These are phyloP conservation scores for Rhodeus uyekii DNA, from an alignment of 2,797 vertebrate species.

Conservation along the genomic window DNA sequence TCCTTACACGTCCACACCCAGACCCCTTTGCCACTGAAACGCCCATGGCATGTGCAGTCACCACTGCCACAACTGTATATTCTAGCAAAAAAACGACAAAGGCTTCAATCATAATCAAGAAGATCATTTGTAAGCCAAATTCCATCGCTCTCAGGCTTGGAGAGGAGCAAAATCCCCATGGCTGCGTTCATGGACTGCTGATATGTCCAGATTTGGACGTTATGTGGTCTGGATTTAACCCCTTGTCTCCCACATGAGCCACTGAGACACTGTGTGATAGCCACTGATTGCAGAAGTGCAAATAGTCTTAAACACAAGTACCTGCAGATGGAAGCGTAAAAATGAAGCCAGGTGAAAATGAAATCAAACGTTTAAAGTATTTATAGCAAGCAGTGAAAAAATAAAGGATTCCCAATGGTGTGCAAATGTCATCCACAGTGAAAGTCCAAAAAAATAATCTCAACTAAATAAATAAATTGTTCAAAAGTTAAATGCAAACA, in stretches of 20 bases:
- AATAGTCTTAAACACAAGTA: too few species aligned
- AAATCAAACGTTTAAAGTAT: too few species aligned
- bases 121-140: conserved; percentile 1
- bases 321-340: too few species aligned
- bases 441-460: too few species aligned
- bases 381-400: too few species aligned
- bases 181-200: neutral
- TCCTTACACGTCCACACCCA: conserved; percentile 9
- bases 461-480: too few species aligned
- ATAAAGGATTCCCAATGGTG: too few species aligned
- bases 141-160: neutral
- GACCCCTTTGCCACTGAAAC: neutral
- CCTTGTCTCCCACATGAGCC: neutral
- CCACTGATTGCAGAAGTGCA: neutral
- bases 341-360: too few species aligned
- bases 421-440: too few species aligned
- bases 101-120: conserved; percentile 9
- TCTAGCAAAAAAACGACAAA: neutral
- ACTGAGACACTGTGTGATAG: neutral
- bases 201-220: neutral
- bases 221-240: neutral
- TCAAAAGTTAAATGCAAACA: too few species aligned
- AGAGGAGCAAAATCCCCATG: neutral
- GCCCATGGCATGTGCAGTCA: neutral
- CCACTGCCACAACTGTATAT: neutral